A percentile compares a stretch with the other conserved stretches of the same genome.
Conservation (phyloP, 2,888 invertebrate species). For the Scaptomyza parva region DNA sequence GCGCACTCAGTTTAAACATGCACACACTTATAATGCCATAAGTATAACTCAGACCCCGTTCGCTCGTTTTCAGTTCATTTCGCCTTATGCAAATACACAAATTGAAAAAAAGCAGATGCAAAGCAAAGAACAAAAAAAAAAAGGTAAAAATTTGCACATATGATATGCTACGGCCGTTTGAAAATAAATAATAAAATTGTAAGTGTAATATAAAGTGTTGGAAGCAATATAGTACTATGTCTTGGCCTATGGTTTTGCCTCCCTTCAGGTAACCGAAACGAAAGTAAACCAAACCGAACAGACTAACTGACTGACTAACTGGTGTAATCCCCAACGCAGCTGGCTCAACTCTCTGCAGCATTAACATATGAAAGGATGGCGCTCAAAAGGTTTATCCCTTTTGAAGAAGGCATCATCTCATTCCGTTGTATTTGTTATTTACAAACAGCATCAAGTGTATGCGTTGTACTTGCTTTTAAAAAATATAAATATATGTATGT, state of each 20-base stretch:
- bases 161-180: constrained; percentile 30
- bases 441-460: constrained; percentile 52
- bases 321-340: constrained; percentile 36
- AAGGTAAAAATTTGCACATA: constrained; percentile 25
- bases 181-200: constrained; percentile 46
- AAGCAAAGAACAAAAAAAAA: neutral
- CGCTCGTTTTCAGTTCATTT: constrained; percentile 36
- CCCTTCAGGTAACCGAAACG: constrained; percentile 32
- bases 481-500: constrained; percentile 9
- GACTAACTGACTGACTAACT: constrained; percentile 52
- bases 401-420: constrained; percentile 29
- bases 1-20: neutral
- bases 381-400: constrained; percentile 40
- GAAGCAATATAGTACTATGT: constrained; percentile 7
- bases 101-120: constrained; percentile 46
- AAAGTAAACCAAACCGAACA: constrained; percentile 20
- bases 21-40: constrained; percentile 29
- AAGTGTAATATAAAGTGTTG: constrained; percentile 17
- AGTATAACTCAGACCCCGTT: constrained; percentile 22
- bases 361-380: constrained; percentile 70
- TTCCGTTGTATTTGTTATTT: constrained; percentile 40
- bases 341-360: constrained; percentile 43
- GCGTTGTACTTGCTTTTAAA: constrained; percentile 38
- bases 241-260: constrained; percentile 13
- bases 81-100: constrained; percentile 47